Base-by-base conservation (phyloP, 2,888 invertebrate species). In the Bibio marci region DNA sequence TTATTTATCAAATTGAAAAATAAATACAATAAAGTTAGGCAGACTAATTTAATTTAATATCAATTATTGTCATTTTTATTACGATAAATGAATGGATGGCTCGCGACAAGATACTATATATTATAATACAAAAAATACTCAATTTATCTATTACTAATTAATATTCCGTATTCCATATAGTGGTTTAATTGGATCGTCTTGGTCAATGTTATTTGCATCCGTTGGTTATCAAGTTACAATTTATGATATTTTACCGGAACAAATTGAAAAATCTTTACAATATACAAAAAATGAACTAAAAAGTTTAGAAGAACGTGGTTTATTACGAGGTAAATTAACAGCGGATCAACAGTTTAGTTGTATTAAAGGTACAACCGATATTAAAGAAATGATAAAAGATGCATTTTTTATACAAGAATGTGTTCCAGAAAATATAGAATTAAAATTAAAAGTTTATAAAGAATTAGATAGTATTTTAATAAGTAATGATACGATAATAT, bases 141-240 rank as follows among this genome's bases (percentile, higher is more conserved):
- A n/a, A n/a, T n/a, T n/a, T n/a, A n/a, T n/a, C n/a, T n/a, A n/a
- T n/a, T n/a, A n/a, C n/a, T n/a, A n/a, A n/a, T n/a, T n/a, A n/a
- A n/a, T n/a, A n/a, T n/a, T n/a, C n/a, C n/a, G n/a, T n/a, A n/a
- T n/a, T n/a, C n/a, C 15, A 10, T 31, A 15, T 31, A 95, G 94
- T 58, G 97, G 97, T 3, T 66, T 95, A 38, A 94, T 97, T 50
- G 97, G 95, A 3, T 74, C 87, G 40, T 92, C 92, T 50, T 97
- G 92, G 91, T 83, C 94, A 0, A 94, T 95, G 91, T 67, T 95
- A 27, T 97, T 92, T 60, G 91, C 91, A 1, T 77, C 86, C 8
- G 86, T 80, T 5, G 94, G 92, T 10, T 94, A 92, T 59, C 70
- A 79, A 55, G 94, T 95, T 22, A 68, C 70, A 12, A 66, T 97